Percentiles rank a stretch among this genome's conserved stretches.
Evolutionary conservation across 2,113 vertebrate species (phyloP).

Genomic region (Brachionichthys hirsutus): DNA sequence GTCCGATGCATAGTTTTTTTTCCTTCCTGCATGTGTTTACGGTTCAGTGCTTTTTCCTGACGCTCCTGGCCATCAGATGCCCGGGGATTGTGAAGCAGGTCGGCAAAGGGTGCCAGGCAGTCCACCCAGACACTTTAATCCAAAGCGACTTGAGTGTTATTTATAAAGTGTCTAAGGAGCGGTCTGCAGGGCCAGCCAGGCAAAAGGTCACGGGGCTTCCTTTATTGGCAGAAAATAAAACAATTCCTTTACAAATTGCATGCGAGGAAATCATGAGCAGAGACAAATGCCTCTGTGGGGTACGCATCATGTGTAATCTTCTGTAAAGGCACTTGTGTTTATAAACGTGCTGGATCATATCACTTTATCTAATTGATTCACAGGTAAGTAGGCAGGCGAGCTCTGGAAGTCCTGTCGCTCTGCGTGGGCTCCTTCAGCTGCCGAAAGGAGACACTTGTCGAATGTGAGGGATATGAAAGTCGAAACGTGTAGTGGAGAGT

Average conservation of each 20-base stretch:
- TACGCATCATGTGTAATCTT: conserved; percentile 15
- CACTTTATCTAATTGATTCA: conserved; percentile 64
- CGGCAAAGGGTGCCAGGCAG: conserved; percentile 56
- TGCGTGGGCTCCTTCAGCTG: conserved; percentile 38
- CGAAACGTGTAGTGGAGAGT: conserved; percentile 40
- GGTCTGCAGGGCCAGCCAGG: conserved; percentile 48
- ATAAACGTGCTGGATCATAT: conserved; percentile 41
- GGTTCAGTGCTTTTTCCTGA: conserved; percentile 25
- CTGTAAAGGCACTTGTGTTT: conserved; percentile 40
- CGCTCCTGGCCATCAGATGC: conserved; percentile 45
- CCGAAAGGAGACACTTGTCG: conserved; percentile 49
- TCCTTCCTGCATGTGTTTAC: background rate
- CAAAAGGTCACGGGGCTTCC: conserved; percentile 55
- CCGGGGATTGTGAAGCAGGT: conserved; percentile 61
- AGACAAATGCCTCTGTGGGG: conserved; percentile 2
- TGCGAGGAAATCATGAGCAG: conserved; percentile 19
- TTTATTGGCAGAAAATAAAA: conserved; percentile 21
- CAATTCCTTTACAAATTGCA: conserved; percentile 15
- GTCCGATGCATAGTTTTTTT: conserved; percentile 10
- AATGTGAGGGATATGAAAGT: conserved; percentile 57
- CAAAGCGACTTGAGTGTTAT: conserved; percentile 74
- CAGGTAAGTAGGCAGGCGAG: conserved; percentile 42
- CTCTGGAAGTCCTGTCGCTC: conserved; percentile 52
- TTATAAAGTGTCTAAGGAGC: conserved; percentile 72
- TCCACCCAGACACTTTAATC: conserved; percentile 74